Percentiles rank a stretch among this genome's conserved stretches.
Conservation (phyloP, 1,140 invertebrate genomes). For the Drosophila repletoides region DNA sequence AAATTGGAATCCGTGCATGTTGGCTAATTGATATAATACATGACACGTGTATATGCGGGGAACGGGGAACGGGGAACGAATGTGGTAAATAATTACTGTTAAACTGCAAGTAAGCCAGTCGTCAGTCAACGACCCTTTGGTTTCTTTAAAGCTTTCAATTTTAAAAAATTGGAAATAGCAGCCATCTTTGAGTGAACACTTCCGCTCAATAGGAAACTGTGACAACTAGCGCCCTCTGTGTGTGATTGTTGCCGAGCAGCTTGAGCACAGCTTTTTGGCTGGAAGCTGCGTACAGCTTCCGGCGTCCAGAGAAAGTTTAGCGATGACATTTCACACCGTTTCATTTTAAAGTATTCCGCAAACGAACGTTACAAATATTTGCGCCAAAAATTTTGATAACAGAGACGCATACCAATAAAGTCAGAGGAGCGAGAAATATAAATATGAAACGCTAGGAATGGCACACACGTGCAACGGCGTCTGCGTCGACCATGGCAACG, state of each 20-base stretch:
- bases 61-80: no score
- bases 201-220: conserved; percentile 10
- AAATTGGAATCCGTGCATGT: no score
- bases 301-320: conserved; percentile 48
- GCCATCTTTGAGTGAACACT: conserved; percentile 8
- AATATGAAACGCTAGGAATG: conserved; percentile 22
- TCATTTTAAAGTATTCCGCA: conserved; percentile 43
- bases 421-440: background rate
- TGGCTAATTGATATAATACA: no score
- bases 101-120: no score
- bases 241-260: background rate
- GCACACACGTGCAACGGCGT: conserved; percentile 30
- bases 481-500: conserved; percentile 41
- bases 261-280: conserved; percentile 15
- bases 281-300: conserved; percentile 57
- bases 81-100: no score
- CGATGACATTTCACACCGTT: conserved; percentile 42
- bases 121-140: no score
- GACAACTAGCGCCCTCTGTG: conserved; percentile 29
- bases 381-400: background rate
- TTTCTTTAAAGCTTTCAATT: no score
- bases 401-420: background rate
- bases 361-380: conserved; percentile 2
- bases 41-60: no score
- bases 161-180: background rate